phyloP scores from a whole-genome alignment of 2,113 vertebrate genomes.

The Mesoclemmys tuberculata region DNA sequence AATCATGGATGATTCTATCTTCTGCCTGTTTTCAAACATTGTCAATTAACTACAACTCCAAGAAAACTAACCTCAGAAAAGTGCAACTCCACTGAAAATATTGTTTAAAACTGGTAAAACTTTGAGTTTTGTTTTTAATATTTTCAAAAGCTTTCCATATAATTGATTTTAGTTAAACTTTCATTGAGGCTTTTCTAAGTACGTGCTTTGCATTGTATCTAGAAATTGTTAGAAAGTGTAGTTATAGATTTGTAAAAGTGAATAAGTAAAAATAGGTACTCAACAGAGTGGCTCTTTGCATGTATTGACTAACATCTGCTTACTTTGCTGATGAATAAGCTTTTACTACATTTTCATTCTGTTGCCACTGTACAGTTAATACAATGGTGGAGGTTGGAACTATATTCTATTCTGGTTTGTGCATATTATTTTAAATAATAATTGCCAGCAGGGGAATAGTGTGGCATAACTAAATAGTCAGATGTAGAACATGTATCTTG shows the following conservation, averaged over 20 bases:
- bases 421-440: not conserved
- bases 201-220: not conserved
- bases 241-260: not conserved
- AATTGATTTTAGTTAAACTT: not conserved
- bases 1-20: not conserved
- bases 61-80: not conserved
- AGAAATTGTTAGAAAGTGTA: not conserved
- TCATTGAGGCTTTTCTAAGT: not conserved
- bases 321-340: not conserved
- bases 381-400: not conserved
- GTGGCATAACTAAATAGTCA: not conserved
- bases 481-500: fast-evolving
- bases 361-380: not conserved
- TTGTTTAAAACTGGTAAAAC: not conserved
- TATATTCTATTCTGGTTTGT: not conserved
- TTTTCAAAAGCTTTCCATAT: not conserved
- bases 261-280: not conserved
- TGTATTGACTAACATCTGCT: not conserved
- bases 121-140: not conserved
- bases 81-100: slow-evolving; percentile 16
- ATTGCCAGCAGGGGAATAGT: not conserved
- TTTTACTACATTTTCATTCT: not conserved
- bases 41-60: not conserved
- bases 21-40: not conserved
- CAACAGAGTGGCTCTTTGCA: not conserved